phyloP scores from a whole-genome alignment of 2,797 vertebrate genomes.

The Anas bahamensis region DNA sequence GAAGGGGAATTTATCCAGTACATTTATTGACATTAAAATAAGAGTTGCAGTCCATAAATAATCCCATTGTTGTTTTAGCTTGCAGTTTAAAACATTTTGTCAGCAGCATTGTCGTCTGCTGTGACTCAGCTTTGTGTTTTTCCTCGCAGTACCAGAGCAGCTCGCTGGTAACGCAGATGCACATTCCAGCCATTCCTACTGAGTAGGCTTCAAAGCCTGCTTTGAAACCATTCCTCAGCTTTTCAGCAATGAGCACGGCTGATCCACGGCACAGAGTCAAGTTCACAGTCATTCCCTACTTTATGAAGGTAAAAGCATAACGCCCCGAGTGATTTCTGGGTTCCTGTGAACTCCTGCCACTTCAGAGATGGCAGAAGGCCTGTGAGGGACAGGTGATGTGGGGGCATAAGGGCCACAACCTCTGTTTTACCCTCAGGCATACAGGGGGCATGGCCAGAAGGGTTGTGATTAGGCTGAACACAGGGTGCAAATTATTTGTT shows the following conservation, averaged over 20 bases:
- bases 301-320: not conserved
- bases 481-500: not conserved
- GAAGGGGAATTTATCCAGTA: conserved; percentile 71
- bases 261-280: not conserved
- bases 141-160: not conserved
- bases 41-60: conserved; percentile 67
- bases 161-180: conserved; percentile 11
- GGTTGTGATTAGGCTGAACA: not conserved
- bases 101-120: conserved; percentile 53
- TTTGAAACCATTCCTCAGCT: conserved; percentile 12
- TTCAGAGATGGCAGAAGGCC: not conserved
- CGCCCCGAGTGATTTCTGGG: not conserved
- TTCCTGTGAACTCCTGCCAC: not conserved
- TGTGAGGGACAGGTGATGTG: not conserved
- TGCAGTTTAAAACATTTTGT: conserved; percentile 62
- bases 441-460: not conserved
- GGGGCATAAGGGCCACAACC: not conserved
- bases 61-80: conserved; percentile 61
- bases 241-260: not conserved
- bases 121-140: conserved; percentile 63
- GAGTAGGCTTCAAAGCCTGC: not conserved
- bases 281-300: not conserved
- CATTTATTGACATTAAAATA: conserved; percentile 72
- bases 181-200: conserved; percentile 39
- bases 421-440: not conserved